Evolutionary conservation across 2,888 invertebrate species (phyloP).

Genomic region (Acronicta aceris): DNA sequence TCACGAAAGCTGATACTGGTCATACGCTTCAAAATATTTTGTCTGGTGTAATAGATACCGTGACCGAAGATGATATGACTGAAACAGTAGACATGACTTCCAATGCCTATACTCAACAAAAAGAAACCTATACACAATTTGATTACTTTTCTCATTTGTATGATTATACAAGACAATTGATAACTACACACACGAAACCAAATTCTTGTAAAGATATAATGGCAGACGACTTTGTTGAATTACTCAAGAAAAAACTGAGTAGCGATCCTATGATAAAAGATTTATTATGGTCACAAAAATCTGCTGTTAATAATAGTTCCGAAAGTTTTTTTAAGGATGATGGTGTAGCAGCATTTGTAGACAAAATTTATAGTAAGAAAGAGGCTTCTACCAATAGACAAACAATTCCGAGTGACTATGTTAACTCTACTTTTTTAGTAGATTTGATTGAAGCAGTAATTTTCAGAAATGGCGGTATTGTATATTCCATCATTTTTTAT

Average conservation of each 20-base stretch:
- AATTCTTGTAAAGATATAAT: slow-evolving; percentile 72
- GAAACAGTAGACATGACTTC: slow-evolving; percentile 3
- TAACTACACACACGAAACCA: slow-evolving; percentile 55
- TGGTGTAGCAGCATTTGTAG: slow-evolving; percentile 76
- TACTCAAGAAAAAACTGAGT: slow-evolving; percentile 78
- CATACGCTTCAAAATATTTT: slow-evolving; percentile 9
- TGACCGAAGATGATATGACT: slow-evolving; percentile 7
- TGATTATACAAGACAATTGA: slow-evolving; percentile 62
- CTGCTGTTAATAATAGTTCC: slow-evolving; percentile 49
- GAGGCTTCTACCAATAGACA: slow-evolving; percentile 65
- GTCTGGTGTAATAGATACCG: background rate
- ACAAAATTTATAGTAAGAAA: slow-evolving; percentile 77
- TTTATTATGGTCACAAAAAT: slow-evolving; percentile 65
- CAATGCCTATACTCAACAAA: slow-evolving; percentile 15
- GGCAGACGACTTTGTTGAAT: slow-evolving; percentile 78
- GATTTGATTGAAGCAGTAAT: slow-evolving; percentile 85
- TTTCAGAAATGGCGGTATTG: slow-evolving; percentile 79
- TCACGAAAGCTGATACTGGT: slow-evolving; percentile 4
- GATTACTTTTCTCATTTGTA: slow-evolving; percentile 76
- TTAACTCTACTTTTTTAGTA: slow-evolving; percentile 82
- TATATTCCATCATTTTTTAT: background rate
- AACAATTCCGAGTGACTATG: slow-evolving; percentile 66
- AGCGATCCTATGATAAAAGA: slow-evolving; percentile 77
- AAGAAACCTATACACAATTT: slow-evolving; percentile 51
- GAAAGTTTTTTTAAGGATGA: slow-evolving; percentile 71